Conservation (phyloP, 2,888 invertebrate genomes). For the Globia sparganii region DNA sequence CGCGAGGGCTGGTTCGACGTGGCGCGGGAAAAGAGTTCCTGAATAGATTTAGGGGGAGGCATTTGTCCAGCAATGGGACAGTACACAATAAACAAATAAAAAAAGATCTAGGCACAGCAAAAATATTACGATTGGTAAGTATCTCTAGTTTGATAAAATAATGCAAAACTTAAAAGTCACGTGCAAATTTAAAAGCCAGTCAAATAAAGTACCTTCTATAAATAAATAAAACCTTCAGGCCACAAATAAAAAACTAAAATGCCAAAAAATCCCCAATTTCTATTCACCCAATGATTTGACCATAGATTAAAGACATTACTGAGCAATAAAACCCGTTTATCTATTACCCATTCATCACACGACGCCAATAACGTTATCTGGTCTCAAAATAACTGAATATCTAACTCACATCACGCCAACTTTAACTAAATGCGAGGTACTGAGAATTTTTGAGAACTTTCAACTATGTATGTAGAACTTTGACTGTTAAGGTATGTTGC, state of each 20-base stretch:
- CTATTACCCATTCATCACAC: conserved; percentile 58
- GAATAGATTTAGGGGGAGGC: no score
- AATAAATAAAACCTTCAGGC: no score
- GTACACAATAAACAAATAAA: no score
- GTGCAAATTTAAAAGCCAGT: no score
- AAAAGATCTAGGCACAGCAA: no score
- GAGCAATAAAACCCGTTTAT: conserved; percentile 47
- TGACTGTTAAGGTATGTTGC: conserved; percentile 19
- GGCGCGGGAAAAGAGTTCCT: no score
- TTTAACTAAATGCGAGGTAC: conserved; percentile 70
- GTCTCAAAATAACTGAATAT: conserved; percentile 66
- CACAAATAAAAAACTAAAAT: not conserved
- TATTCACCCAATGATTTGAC: conserved; percentile 3
- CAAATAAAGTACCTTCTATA: no score
- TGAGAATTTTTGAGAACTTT: conserved; percentile 64
- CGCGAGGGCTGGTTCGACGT: no score
- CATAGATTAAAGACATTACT: conserved; percentile 39
- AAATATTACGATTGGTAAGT: no score
- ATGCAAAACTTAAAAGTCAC: no score
- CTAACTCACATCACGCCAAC: conserved; percentile 71
- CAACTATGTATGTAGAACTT: conserved; percentile 3
- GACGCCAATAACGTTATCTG: conserved; percentile 67
- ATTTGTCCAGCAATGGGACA: no score
- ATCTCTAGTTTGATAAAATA: no score
- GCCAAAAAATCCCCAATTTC: not conserved